A percentile compares a stretch with the other conserved stretches of the same genome.
Conservation (phyloP, 2,797 vertebrate genomes). For the Aphelocoma californica region DNA sequence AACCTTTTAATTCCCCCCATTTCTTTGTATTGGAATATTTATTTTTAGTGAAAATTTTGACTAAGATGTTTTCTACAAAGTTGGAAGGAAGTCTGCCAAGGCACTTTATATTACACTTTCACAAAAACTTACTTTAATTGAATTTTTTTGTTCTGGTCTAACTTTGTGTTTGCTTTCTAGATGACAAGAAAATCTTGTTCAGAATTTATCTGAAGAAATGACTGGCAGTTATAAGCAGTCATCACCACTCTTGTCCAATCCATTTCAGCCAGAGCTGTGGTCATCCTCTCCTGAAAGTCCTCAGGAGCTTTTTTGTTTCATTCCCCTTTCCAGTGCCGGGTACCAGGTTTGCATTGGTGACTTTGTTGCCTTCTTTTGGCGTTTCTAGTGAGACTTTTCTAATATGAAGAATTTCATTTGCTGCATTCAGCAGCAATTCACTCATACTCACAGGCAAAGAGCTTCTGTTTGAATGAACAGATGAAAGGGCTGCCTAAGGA, state of each 20-base stretch:
- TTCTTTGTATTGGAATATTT: background rate
- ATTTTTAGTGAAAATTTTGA: background rate
- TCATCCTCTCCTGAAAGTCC: background rate
- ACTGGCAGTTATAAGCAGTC: background rate
- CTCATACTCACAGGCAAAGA: background rate
- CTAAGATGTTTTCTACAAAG: background rate
- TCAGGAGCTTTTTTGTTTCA: background rate
- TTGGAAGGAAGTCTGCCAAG: background rate
- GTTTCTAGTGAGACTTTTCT: background rate
- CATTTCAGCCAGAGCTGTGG: background rate
- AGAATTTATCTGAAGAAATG: background rate
- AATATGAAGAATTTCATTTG: background rate
- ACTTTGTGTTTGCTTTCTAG: background rate
- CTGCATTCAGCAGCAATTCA: background rate
- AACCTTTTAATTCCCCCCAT: background rate
- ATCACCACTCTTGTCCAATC: background rate
- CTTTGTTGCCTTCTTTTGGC: background rate
- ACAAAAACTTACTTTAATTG: background rate
- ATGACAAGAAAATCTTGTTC: background rate
- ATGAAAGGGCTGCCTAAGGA: constrained; percentile 53
- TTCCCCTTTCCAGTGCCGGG: background rate
- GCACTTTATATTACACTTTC: background rate
- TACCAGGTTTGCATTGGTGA: background rate
- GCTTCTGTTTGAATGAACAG: constrained; percentile 22
- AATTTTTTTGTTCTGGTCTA: background rate